Conservation (phyloP, 2,888 invertebrate genomes). For the Callinectes sapidus region DNA sequence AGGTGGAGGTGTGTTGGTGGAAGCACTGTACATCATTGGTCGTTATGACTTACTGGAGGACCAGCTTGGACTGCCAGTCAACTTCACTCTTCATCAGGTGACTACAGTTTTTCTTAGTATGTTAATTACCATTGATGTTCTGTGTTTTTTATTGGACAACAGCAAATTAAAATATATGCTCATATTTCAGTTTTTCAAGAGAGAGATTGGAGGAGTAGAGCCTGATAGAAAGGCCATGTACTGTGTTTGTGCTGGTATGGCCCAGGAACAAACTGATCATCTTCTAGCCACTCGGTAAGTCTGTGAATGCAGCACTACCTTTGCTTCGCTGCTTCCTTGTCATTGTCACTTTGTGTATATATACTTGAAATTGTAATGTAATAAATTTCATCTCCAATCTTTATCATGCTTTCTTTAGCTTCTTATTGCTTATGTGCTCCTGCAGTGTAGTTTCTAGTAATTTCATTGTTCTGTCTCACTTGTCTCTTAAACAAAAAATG, state of each 20-base stretch:
- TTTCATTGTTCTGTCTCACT: not conserved
- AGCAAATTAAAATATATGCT: not conserved
- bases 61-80: constrained; percentile 58
- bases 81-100: constrained; percentile 61
- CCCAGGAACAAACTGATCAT: constrained; percentile 64
- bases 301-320: not conserved
- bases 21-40: constrained; percentile 66
- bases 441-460: too few species aligned
- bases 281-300: constrained; percentile 41
- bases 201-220: constrained; percentile 20
- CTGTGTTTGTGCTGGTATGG: constrained; percentile 68
- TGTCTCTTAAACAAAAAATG: too few species aligned
- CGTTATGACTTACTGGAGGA: constrained; percentile 70
- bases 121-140: not conserved
- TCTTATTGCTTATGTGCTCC: too few species aligned
- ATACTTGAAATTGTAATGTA: too few species aligned
- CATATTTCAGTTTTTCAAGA: constrained; percentile 50
- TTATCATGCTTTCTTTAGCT: too few species aligned
- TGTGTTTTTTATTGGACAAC: not conserved
- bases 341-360: too few species aligned
- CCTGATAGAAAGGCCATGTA: constrained; percentile 58
- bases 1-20: constrained; percentile 52
- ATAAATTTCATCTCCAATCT: too few species aligned
- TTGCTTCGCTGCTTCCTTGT: not conserved
- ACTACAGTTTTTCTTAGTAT: not conserved